Evolutionary conservation across 2,797 vertebrate species (phyloP), one percentile per base, ranked within the genome.

Genomic region (Acropternis orthonyx): DNA sequence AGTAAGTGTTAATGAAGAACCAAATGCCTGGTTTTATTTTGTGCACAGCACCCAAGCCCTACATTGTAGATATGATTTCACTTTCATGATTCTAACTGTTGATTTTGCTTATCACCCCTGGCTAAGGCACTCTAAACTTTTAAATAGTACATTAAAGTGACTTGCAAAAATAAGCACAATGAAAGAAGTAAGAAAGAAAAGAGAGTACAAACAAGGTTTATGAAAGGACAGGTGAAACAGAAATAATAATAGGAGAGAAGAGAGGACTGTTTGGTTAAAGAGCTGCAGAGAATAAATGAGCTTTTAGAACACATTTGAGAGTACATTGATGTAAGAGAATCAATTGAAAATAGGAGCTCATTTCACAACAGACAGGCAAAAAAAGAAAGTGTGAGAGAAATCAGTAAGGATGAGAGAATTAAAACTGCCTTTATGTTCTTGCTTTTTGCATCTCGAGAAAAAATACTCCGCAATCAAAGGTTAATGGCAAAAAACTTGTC

Each of bases 401-500:
- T 80, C 76, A 89, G 66, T 83, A 89, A 95, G 81, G 88, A 92
- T 74, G 36, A 96, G 82, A 96, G 79, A 94, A 85, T 92, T 91
- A 68, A 94, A 94, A 93, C 63, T 91, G 89, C 73, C 66, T 94
- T 96, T 91, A 83, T 93, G 79, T 94, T 93, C 79, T 69, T 88
- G 49, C 62, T 63, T 95, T 95, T 88, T 89, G 76, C 62, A 65
- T 94, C 73, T 92, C 73, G 89, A 55, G 56, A 86, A 92, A 91
- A 65, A 91, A 65, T 55, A 69, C 73, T 81, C 76, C 91, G 87
- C 43, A 93, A 89, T 68, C 87, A 92, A 93, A 96, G 89, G 87
- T 96, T 96, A 94, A 85, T 73, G 95, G 88, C 73, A 77, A 96
- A 89, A 73, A 93, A 91, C 87, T 88, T 93, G 89, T 89, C 89